Percentiles rank a stretch among this genome's conserved stretches.
These are phyloP conservation scores for Sardinella longiceps DNA, from an alignment of 2,797 vertebrate genomes.

Conservation along the genomic window DNA sequence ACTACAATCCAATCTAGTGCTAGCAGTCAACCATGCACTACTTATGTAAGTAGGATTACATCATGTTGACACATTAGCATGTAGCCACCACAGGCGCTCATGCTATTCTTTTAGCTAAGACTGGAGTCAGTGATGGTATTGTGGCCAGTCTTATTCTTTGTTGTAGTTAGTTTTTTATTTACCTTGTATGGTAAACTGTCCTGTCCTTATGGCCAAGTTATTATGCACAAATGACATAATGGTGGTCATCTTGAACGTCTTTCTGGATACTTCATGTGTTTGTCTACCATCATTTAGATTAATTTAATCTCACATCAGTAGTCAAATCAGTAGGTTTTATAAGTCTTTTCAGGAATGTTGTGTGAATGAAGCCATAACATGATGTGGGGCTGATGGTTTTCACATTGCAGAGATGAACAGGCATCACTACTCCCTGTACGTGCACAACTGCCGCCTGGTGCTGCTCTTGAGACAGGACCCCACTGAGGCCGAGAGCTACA, in stretches of 20 bases:
- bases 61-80: constrained; percentile 58
- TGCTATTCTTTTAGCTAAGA: constrained; percentile 50
- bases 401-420: constrained; percentile 89
- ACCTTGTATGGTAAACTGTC: neutral
- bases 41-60: constrained; percentile 75
- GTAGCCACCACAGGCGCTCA: constrained; percentile 54
- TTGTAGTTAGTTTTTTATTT: neutral
- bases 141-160: neutral
- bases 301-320: neutral
- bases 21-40: neutral
- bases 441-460: constrained; percentile 92
- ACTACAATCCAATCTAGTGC: constrained; percentile 18
- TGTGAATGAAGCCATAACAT: neutral
- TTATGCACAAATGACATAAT: neutral
- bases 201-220: neutral
- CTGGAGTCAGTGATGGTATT: neutral
- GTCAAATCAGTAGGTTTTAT: neutral
- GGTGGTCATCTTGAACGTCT: neutral
- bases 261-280: neutral
- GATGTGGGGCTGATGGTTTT: neutral
- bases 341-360: neutral
- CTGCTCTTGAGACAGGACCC: constrained; percentile 94
- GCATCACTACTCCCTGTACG: constrained; percentile 91
- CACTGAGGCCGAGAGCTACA: constrained; percentile 84
- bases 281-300: neutral